Percentiles rank a stretch among this genome's conserved stretches.
Evolutionary conservation across 2,797 vertebrate genomes (phyloP).

Genomic region (Trematomus bernacchii): DNA sequence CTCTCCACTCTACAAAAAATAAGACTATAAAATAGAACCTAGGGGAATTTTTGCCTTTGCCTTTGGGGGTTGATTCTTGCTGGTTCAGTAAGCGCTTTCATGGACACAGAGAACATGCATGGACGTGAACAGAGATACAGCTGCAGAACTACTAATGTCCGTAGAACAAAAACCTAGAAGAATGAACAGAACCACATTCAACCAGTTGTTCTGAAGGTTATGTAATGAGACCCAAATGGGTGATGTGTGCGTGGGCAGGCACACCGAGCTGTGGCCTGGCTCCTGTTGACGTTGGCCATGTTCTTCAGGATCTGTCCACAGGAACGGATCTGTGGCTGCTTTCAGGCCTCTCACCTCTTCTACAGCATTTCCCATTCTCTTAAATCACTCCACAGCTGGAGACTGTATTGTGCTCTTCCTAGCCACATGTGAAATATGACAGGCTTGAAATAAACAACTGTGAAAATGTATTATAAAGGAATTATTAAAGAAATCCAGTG

Average conservation of each 20-base stretch:
- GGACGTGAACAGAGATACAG: slow-evolving; percentile 44
- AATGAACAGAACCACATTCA: slow-evolving; percentile 52
- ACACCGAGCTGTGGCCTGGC: slow-evolving; percentile 52
- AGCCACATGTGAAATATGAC: background rate
- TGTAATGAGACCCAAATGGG: slow-evolving; percentile 65
- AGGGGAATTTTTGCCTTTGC: slow-evolving; percentile 54
- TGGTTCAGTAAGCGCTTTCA: slow-evolving; percentile 50
- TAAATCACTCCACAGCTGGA: background rate
- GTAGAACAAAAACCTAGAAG: slow-evolving; percentile 38
- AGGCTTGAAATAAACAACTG: background rate
- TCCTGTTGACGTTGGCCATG: slow-evolving; percentile 74
- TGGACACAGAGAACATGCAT: slow-evolving; percentile 35
- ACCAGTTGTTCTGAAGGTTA: slow-evolving; percentile 61
- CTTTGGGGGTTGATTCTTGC: slow-evolving; percentile 42
- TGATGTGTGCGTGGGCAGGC: slow-evolving; percentile 66
- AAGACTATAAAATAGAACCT: slow-evolving; percentile 47
- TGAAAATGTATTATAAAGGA: background rate
- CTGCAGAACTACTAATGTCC: slow-evolving; percentile 28
- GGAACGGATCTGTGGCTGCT: slow-evolving; percentile 39
- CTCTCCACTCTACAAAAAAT: slow-evolving; percentile 54
- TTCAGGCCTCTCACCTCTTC: slow-evolving; percentile 37
- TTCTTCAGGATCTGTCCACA: slow-evolving; percentile 53
- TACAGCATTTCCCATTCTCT: slow-evolving; percentile 6
- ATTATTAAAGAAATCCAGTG: slow-evolving; percentile 4
- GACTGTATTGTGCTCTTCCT: slow-evolving; percentile 5